A percentile compares a stretch with the other conserved stretches of the same genome.
Evolutionary conservation across 2,797 vertebrate genomes (phyloP).

Genomic region (Thunnus albacares): DNA sequence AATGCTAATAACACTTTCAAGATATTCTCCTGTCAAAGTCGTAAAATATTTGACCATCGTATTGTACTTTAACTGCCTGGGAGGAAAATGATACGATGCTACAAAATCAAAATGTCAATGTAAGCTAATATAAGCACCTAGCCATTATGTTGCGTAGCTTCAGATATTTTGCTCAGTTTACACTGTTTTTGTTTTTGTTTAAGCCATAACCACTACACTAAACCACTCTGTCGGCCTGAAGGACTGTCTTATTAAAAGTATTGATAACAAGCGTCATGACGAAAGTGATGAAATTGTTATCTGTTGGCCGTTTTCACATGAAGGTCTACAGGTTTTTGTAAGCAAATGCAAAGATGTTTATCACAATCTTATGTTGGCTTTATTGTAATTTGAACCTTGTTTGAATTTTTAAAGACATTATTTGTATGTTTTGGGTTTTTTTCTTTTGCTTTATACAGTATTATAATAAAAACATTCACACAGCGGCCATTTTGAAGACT

Average conservation of each 20-base stretch:
- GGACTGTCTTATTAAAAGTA: background rate
- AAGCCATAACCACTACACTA: slow-evolving; percentile 39
- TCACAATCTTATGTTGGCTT: background rate
- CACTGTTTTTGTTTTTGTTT: background rate
- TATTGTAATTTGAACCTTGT: slow-evolving; percentile 4
- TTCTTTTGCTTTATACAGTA: background rate
- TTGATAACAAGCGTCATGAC: background rate
- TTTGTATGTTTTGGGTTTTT: background rate
- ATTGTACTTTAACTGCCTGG: background rate
- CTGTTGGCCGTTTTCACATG: background rate
- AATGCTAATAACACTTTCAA: background rate
- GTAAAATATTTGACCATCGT: background rate
- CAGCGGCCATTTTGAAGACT: slow-evolving; percentile 5
- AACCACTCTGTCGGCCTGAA: slow-evolving; percentile 17
- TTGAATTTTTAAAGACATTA: background rate
- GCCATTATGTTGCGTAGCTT: background rate
- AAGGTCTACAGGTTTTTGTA: slow-evolving; percentile 1
- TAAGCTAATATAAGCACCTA: background rate
- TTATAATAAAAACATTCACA: slow-evolving; percentile 1
- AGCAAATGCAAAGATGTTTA: background rate
- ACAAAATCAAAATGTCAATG: slow-evolving; percentile 28
- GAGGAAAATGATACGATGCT: background rate
- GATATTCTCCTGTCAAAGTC: background rate
- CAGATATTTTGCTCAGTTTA: background rate
- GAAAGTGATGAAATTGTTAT: background rate